Percentiles rank a stretch among this genome's conserved stretches.
phyloP scores from a whole-genome alignment of 2,888 invertebrate species.

The Pseudanteris insignis region DNA sequence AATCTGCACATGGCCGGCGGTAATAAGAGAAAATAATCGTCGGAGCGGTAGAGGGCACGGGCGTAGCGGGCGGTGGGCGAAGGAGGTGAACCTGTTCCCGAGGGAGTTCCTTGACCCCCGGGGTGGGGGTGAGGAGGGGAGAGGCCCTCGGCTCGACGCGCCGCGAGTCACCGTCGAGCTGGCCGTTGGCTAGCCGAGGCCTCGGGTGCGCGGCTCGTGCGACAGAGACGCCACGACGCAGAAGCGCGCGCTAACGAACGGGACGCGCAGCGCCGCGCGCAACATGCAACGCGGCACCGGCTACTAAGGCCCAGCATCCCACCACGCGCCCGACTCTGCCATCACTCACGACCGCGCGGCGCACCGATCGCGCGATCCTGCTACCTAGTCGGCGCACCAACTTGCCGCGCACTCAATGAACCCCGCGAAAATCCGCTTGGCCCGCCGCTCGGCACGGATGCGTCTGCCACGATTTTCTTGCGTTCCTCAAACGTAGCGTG shows the following conservation, averaged over 20 bases:
- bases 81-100: conserved; percentile 67
- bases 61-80: conserved; percentile 52
- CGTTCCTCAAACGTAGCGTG: conserved; percentile 10
- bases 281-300: conserved; percentile 17
- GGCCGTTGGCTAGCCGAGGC: conserved; percentile 58
- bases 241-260: conserved; percentile 25
- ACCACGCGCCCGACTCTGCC: conserved; percentile 46
- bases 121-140: no score
- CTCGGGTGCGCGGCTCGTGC: conserved; percentile 45
- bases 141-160: conserved; percentile 52
- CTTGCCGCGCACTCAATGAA: conserved; percentile 33
- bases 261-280: conserved; percentile 36
- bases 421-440: not conserved
- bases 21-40: conserved; percentile 63
- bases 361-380: conserved; percentile 16
- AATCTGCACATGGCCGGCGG: conserved; percentile 49
- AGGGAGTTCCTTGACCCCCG: conserved; percentile 67
- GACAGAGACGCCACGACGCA: conserved; percentile 36
- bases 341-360: conserved; percentile 33
- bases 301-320: conserved; percentile 52
- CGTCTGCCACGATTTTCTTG: conserved; percentile 12
- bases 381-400: conserved; percentile 28
- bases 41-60: conserved; percentile 49
- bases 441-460: conserved; percentile 6
- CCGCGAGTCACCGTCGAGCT: conserved; percentile 58